Evolutionary conservation across 2,113 vertebrate genomes (phyloP).

Genomic region (Pycnonotus jocosus): DNA sequence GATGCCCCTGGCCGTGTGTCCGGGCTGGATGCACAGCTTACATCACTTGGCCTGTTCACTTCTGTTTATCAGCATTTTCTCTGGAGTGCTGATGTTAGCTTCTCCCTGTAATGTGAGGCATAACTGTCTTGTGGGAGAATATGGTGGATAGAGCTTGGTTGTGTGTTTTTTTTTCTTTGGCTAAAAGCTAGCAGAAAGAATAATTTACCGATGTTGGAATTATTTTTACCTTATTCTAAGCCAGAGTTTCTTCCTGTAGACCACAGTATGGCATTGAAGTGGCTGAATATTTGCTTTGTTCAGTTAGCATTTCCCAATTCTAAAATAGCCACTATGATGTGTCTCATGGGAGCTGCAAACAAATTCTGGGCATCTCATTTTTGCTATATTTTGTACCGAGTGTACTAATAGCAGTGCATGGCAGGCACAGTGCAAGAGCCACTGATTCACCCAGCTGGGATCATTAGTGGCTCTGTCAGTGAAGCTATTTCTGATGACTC

Average conservation of each 20-base stretch:
- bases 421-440: slow-evolving; percentile 15
- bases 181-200: background rate
- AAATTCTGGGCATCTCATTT: slow-evolving; percentile 35
- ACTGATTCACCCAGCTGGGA: slow-evolving; percentile 56
- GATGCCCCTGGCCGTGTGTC: background rate
- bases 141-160: background rate
- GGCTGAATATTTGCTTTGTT: slow-evolving; percentile 2
- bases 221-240: background rate
- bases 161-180: background rate
- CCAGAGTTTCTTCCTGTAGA: background rate
- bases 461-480: slow-evolving; percentile 48
- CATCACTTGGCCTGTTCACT: background rate
- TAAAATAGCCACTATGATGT: slow-evolving; percentile 20
- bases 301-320: background rate
- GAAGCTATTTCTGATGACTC: slow-evolving; percentile 64
- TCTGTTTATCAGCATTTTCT: slow-evolving; percentile 49
- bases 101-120: slow-evolving; percentile 22
- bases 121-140: background rate
- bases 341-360: slow-evolving; percentile 16
- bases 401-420: background rate
- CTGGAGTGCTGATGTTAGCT: slow-evolving; percentile 48
- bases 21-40: background rate
- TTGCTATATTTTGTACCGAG: background rate
- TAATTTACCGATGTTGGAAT: background rate
- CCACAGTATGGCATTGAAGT: background rate